Percentiles rank a stretch among this genome's conserved stretches.
These are phyloP conservation scores for Diploptera punctata DNA, from an alignment of 2,888 invertebrate genomes.

Conservation along the genomic window DNA sequence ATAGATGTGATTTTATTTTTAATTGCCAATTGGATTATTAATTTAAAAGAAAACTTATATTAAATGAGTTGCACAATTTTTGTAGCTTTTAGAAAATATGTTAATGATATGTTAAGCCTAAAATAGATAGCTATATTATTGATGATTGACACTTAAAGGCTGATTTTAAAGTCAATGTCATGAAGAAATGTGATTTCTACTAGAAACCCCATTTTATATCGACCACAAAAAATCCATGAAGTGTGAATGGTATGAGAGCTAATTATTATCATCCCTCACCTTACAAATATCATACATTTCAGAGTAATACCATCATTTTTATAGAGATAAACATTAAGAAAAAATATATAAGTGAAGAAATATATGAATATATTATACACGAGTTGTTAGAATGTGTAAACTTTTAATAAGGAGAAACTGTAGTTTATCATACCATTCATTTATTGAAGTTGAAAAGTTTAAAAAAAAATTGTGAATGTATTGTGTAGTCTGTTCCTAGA, in stretches of 20 bases:
- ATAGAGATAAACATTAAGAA: conserved; percentile 6
- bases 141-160: conserved; percentile 23
- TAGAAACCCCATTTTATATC: conserved; percentile 30
- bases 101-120: not conserved
- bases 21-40: not conserved
- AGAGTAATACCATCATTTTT: conserved; percentile 8
- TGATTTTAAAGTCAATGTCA: conserved; percentile 34
- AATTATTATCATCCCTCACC: not conserved
- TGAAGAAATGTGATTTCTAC: conserved; percentile 25
- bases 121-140: not conserved
- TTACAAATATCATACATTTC: not conserved
- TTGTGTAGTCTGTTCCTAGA: too few relatives aligned
- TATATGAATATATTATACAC: too few relatives aligned
- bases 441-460: too few relatives aligned
- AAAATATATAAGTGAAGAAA: not conserved
- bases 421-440: too few relatives aligned
- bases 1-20: not conserved
- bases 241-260: conserved; percentile 1
- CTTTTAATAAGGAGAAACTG: conserved; percentile 6
- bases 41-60: too few relatives aligned
- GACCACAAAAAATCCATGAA: not conserved
- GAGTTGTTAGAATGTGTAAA: not conserved
- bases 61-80: not conserved
- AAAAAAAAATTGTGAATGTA: too few relatives aligned
- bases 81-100: not conserved